Percentiles rank a stretch among this genome's conserved stretches.
Conservation (phyloP, 2,888 invertebrate genomes). For the Xiphydria camelus region DNA sequence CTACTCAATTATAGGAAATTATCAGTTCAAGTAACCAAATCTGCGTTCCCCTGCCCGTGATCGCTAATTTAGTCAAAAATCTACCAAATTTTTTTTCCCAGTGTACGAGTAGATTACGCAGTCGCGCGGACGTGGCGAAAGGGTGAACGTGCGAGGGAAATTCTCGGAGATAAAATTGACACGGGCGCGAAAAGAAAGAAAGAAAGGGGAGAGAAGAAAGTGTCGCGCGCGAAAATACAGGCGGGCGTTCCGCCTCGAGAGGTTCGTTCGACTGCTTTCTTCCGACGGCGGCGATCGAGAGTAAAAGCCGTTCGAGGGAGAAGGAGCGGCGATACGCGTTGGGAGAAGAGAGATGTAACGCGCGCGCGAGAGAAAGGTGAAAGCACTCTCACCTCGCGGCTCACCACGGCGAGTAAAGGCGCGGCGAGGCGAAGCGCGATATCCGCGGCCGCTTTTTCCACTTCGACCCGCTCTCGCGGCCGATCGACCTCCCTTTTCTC, state of each 20-base stretch:
- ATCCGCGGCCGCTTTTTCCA: background rate
- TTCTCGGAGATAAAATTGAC: background rate
- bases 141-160: background rate
- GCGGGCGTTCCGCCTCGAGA: conserved; percentile 22
- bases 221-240: conserved; percentile 12
- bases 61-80: too few relatives aligned
- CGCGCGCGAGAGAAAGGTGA: conserved; percentile 49
- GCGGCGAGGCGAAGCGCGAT: background rate
- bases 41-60: too few relatives aligned
- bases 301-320: conserved; percentile 48
- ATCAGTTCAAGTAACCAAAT: too few relatives aligned
- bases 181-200: background rate
- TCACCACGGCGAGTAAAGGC: too few relatives aligned
- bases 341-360: conserved; percentile 6
- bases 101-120: too few relatives aligned
- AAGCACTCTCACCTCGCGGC: conserved; percentile 51
- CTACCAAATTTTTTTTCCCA: too few relatives aligned
- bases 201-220: conserved; percentile 16
- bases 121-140: too few relatives aligned
- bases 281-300: conserved; percentile 49
- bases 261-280: conserved; percentile 47
- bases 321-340: conserved; percentile 7
- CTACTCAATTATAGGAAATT: too few relatives aligned
- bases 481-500: background rate
- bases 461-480: too few relatives aligned